A percentile compares a stretch with the other conserved stretches of the same genome.
Conservation (phyloP, 1,140 invertebrate genomes). For the Zaprionus davidi region DNA sequence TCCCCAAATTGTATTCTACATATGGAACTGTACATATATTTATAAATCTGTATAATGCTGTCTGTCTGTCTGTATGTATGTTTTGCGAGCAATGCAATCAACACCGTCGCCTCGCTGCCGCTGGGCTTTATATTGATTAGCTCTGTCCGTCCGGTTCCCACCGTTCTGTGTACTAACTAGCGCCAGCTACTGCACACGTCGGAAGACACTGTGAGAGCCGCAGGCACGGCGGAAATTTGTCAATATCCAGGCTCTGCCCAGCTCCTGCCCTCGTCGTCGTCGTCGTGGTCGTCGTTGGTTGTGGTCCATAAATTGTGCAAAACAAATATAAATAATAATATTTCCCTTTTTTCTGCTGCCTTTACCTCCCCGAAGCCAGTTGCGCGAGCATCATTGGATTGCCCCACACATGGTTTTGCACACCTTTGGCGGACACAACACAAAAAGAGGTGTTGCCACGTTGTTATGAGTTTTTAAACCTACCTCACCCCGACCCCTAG, state of each 20-base stretch:
- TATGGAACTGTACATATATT: constrained; percentile 3
- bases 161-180: constrained; percentile 70
- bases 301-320: constrained; percentile 71
- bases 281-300: constrained; percentile 12
- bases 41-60: constrained; percentile 1
- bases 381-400: constrained; percentile 15
- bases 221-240: constrained; percentile 64
- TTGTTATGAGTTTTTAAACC: constrained; percentile 83
- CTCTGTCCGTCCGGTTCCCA: constrained; percentile 70
- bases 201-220: constrained; percentile 25
- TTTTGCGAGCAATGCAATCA: constrained; percentile 48
- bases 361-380: constrained; percentile 45
- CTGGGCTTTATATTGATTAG: constrained; percentile 67
- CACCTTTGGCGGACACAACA: constrained; percentile 52
- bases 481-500: constrained; percentile 46
- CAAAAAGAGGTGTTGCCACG: constrained; percentile 76
- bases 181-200: constrained; percentile 69
- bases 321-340: constrained; percentile 82
- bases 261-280: constrained; percentile 7
- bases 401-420: constrained; percentile 77
- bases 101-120: constrained; percentile 26
- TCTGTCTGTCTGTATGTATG: neutral
- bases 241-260: constrained; percentile 48
- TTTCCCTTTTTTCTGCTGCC: constrained; percentile 25
- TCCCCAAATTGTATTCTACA: constrained; percentile 24